These are phyloP conservation scores for Numida meleagris DNA, from an alignment of 2,113 vertebrate genomes.

Conservation along the genomic window DNA sequence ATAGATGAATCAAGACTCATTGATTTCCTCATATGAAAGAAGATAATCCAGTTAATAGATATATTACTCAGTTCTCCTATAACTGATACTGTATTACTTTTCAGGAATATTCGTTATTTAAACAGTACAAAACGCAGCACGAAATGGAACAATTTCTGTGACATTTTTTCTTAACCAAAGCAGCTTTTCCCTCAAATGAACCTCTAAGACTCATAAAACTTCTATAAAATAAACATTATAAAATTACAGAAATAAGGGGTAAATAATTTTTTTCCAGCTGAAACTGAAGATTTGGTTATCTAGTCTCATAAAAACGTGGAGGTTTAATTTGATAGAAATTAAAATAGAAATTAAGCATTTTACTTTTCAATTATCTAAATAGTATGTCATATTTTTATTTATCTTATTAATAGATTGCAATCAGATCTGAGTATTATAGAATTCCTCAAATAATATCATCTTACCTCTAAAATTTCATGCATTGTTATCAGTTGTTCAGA, in stretches of 20 bases:
- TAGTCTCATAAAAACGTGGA: background rate
- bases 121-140: background rate
- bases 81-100: background rate
- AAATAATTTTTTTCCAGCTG: fast-evolving
- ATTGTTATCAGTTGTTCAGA: conserved; percentile 54
- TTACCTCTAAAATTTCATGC: conserved; percentile 79
- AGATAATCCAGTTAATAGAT: background rate
- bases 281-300: background rate
- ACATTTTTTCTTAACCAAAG: background rate
- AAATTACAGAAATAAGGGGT: background rate
- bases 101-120: background rate
- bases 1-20: background rate
- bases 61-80: background rate
- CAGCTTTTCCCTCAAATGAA: background rate
- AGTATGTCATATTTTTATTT: background rate
- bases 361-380: background rate
- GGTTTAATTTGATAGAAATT: background rate
- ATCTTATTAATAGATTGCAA: background rate
- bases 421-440: background rate
- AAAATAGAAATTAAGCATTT: background rate
- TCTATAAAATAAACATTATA: background rate
- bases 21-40: background rate
- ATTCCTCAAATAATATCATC: background rate
- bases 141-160: background rate
- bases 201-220: background rate